phyloP scores from a whole-genome alignment of 2,797 vertebrate species.

The Malacoraja senta region DNA sequence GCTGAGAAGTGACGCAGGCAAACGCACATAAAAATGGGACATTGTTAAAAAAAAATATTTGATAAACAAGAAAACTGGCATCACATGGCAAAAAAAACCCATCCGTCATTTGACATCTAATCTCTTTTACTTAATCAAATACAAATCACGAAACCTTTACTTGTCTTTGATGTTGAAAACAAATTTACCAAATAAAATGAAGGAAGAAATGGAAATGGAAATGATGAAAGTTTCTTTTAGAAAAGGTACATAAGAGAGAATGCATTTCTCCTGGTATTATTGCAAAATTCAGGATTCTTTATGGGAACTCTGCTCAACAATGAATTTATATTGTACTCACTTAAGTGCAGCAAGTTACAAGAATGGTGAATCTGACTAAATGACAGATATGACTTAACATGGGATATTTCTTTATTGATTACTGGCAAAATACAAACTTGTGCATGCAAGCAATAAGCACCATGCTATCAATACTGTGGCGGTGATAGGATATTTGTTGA shows the following conservation, averaged over 20 bases:
- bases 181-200: constrained; percentile 9
- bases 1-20: neutral
- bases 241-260: neutral
- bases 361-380: neutral
- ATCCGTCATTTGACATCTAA: neutral
- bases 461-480: neutral
- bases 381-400: neutral
- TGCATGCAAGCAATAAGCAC: constrained; percentile 19
- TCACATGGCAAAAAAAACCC: neutral
- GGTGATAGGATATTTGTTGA: neutral
- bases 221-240: neutral
- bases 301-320: neutral
- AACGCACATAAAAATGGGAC: neutral
- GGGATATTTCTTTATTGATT: neutral
- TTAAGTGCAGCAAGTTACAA: neutral
- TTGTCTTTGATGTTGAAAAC: neutral
- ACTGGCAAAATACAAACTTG: constrained; percentile 31
- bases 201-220: neutral
- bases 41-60: neutral
- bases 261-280: neutral
- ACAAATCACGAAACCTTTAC: neutral
- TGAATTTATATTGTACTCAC: neutral
- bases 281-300: neutral
- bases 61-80: neutral
- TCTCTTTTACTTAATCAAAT: neutral